A percentile compares a stretch with the other conserved stretches of the same genome.
Evolutionary conservation across 2,797 vertebrate genomes (phyloP).

Genomic region (Pseudochirops corinnae): DNA sequence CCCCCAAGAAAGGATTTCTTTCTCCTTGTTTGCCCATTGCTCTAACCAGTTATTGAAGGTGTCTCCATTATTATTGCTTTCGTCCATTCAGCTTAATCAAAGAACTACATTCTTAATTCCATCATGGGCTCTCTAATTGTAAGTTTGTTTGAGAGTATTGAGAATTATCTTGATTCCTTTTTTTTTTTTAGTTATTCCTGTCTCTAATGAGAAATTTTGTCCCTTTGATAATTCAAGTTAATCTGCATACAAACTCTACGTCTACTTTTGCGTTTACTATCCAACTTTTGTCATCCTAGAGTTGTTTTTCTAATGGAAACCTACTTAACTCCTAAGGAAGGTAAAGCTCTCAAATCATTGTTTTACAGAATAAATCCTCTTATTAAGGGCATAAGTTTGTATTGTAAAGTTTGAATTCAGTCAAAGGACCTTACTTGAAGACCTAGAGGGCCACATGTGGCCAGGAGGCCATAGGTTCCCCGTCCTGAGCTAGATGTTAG

Average conservation of each 20-base stretch:
- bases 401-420: no score
- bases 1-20: background rate
- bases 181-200: background rate
- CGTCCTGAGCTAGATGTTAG: background rate
- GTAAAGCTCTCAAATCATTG: background rate
- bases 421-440: no score
- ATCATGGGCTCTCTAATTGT: background rate
- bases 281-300: background rate
- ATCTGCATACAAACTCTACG: background rate
- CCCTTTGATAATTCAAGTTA: background rate
- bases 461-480: no score
- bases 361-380: no score
- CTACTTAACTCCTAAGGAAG: background rate
- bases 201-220: background rate
- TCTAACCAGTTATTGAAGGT: background rate
- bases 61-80: background rate
- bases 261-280: background rate
- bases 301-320: background rate
- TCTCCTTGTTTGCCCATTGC: background rate
- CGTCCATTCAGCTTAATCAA: slow-evolving; percentile 12
- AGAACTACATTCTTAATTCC: background rate
- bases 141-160: background rate
- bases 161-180: background rate
- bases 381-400: no score
- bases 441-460: no score